These are phyloP conservation scores for Hyposmocoma kahamanoa DNA, from an alignment of 1,140 invertebrate genomes.

Conservation along the genomic window DNA sequence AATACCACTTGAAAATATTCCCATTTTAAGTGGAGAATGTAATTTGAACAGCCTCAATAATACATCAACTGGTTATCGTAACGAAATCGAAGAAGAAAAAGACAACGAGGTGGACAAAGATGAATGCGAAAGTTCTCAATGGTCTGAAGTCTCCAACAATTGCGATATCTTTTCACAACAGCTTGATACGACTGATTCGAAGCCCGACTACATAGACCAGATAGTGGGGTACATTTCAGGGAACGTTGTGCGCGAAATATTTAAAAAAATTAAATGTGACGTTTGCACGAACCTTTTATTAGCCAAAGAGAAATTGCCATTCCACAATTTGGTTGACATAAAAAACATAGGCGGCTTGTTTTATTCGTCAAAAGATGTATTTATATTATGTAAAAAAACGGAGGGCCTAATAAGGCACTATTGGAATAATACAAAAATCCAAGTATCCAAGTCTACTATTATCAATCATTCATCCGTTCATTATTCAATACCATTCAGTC, in stretches of 20 bases:
- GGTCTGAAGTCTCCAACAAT: background rate
- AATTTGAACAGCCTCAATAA: background rate
- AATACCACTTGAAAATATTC: conserved; percentile 4
- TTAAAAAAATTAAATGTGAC: background rate
- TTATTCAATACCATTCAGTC: too few relatives aligned
- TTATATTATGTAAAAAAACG: background rate
- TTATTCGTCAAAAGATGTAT: conserved; percentile 5
- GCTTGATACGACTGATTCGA: background rate
- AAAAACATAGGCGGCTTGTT: conserved; percentile 3
- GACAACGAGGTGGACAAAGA: background rate
- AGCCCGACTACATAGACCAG: background rate
- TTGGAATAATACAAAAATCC: background rate
- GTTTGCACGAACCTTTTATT: conserved; percentile 2
- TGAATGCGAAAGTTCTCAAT: background rate
- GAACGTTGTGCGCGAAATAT: background rate
- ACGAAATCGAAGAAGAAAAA: conserved; percentile 4
- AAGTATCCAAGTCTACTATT: too few relatives aligned
- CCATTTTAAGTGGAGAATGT: background rate
- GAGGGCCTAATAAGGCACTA: conserved; percentile 1
- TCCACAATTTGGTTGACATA: conserved; percentile 2
- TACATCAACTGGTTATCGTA: background rate
- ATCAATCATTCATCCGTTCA: background rate
- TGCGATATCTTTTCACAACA: background rate
- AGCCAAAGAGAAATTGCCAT: background rate
- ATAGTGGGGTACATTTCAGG: conserved; percentile 6